Evolutionary conservation across 2,797 vertebrate genomes (phyloP), one percentile per base, ranked within the genome.

Genomic region (Poecilia velifera): DNA sequence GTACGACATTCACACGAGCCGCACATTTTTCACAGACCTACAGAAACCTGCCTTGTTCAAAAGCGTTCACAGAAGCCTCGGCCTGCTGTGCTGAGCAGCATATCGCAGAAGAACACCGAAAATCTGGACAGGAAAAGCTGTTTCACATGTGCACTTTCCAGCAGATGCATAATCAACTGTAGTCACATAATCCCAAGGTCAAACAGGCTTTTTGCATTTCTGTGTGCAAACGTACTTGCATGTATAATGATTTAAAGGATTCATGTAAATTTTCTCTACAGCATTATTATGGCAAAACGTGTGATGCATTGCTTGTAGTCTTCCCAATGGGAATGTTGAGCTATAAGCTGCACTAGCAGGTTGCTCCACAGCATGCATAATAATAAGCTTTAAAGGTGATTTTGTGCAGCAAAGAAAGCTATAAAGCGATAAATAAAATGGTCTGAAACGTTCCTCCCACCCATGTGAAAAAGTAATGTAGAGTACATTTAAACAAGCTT

Each of bases 1-100:
- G 98, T 98, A 92, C 88, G 53, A 28, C 53, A 83, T 79, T 55
- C 43, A 80, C 66, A 84, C 77, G 74, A 1, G 45, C 64, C 64
- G 47, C 18, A 81, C 47, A 85, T 64, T 72, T 28, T 22, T 74
- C 75, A 74, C 64, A 57, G 47, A 18, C 51, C 39, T 64, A 5
- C 22, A 72, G 73, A 45, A 25, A 71, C 70, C 71, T 7, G 45
- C 43, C 39, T 79, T 3, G 76, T 84, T 79, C 72, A 72, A 73
- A 57, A 36, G 47, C 72, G 74, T 81, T 79, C 36, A 59, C 46
- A 76, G 28, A 73, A 20, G 64, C 6, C n/a, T 36, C 45, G 51
- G 80, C 46, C 72, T 68, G 9, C 14, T 28, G 3, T n/a, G 66
- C 39, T 43, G 36, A 66, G 41, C 10, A 72, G 25, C 31, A 53